Base-by-base conservation (phyloP, 2,888 invertebrate species). In the Anthoptus insignis region DNA sequence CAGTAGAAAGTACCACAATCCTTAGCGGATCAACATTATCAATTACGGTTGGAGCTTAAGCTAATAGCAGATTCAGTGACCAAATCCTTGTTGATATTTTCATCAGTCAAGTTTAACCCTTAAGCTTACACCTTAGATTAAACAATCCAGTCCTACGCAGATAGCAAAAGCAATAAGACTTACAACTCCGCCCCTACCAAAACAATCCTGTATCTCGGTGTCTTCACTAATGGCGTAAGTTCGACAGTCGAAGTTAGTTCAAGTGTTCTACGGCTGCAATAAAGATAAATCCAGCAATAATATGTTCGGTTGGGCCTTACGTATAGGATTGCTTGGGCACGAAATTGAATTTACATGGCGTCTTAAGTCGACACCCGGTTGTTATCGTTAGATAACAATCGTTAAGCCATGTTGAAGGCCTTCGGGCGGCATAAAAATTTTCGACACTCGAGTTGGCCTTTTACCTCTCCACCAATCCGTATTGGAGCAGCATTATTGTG, bases 281-380 rank as follows among this genome's bases (percentile, higher is more conserved):
- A 92, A 93, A 93, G 90, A 93, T 93, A 93, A 93, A 92, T 93
- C 93, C 92, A 89, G 88, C 90, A 90, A 93, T 93, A 93, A 93
- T 90, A 92, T 90, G 91, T 91, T 87, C 87, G 84, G 88, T 85
- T 88, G 87, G 89, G 91, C 89, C 91, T 91, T 90, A 91, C 85
- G 89, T 91, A 88, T 84, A 83, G 85, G 87, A 87, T 90, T 84
- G 87, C 84, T 86, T 86, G 89, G 90, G 88, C 87, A 88, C 90
- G 86, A 91, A 92, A 93, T 93, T 93, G 92, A 92, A 93, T 93
- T 91, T 93, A 89, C 93, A 91, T 91, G 91, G 89, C 83, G 90
- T 88, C 91, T 90, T 91, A 92, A 93, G 91, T 87, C 89, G 87
- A 82, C 82, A 81, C 81, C 86, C n/a, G n/a, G n/a, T n/a, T n/a